Percentiles rank a stretch among this genome's conserved stretches.
These are phyloP conservation scores for Vicugna pacos DNA, from an alignment of 2,113 vertebrate species.

Conservation along the genomic window DNA sequence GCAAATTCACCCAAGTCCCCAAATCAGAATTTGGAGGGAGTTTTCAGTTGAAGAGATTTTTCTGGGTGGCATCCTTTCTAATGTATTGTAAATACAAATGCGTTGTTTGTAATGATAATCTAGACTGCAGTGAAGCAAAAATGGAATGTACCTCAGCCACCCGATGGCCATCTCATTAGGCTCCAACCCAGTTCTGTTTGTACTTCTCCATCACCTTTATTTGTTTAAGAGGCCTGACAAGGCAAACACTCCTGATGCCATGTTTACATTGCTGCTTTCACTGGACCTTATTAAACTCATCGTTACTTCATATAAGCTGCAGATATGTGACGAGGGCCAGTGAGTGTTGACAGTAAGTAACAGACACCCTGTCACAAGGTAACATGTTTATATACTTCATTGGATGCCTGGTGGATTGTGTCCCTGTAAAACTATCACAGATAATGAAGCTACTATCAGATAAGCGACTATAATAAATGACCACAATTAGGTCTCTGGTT, in stretches of 20 bases:
- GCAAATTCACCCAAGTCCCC: not conserved
- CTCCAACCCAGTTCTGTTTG: slow-evolving; percentile 80
- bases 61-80: not conserved
- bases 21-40: not conserved
- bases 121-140: accelerated
- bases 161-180: slow-evolving; percentile 36
- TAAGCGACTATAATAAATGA: slow-evolving; percentile 94
- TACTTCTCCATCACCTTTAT: slow-evolving; percentile 89
- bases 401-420: slow-evolving; percentile 90
- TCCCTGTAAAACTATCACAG: slow-evolving; percentile 91
- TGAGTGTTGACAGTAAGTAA: slow-evolving; percentile 92
- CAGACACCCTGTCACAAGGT: slow-evolving; percentile 88
- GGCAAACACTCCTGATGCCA: slow-evolving; percentile 91
- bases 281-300: slow-evolving; percentile 92
- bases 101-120: not conserved
- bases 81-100: not conserved
- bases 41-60: not conserved
- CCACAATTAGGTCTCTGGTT: slow-evolving; percentile 89
- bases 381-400: slow-evolving; percentile 88
- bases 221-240: slow-evolving; percentile 95
- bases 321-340: slow-evolving; percentile 85
- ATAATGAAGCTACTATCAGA: slow-evolving; percentile 94
- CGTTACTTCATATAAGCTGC: slow-evolving; percentile 89
- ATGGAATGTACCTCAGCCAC: not conserved
- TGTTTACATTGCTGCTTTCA: slow-evolving; percentile 94